Base-by-base conservation (phyloP, 2,888 invertebrate genomes). In the Noctuana brunneofusca region DNA sequence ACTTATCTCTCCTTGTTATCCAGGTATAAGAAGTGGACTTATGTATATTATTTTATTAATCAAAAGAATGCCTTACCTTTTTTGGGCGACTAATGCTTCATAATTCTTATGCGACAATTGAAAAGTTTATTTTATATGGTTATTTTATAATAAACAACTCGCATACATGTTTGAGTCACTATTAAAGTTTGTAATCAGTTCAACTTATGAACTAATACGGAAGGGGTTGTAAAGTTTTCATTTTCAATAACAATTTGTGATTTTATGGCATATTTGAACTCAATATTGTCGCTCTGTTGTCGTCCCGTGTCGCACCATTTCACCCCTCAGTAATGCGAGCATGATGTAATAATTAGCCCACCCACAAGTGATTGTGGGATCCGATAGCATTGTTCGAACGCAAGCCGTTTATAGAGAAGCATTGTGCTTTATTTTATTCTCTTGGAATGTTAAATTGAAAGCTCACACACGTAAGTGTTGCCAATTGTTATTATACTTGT, bases 301-400 rank as follows among this genome's bases (percentile, higher is more conserved):
- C 55, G 59, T 30, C 52, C 53, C 54, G 56, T 53, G 56, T 58
- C 60, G 59, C 57, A 43, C 56, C 60, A 54, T 65, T 53, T 65
- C 63, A 52, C 53, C 63, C 59, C 65, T 56, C 58, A 30, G 67
- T 66, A 67, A 62, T 58, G 58, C 64, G 68, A 69, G 71, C 71
- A 71, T 74, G 76, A 80, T 75, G 82, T 76, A 79, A 78, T 82
- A 81, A 82, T 82, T 81, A 82, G 75, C 72, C 73, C 75, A 72
- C 75, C 79, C 72, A 71, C 74, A 72, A 73, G 68, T 76, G 76
- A 80, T 81, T 76, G 78, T 69, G 75, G 73, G 71, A 74, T 72
- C 72, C 72, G 79, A 78, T 81, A 77, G 73, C 76, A 74, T 75
- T 70, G 69, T 71, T 68, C 69, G 68, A 67, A 68, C 69, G 65